Evolutionary conservation across 2,888 invertebrate genomes (phyloP).

Genomic region (Phortica okadai): DNA sequence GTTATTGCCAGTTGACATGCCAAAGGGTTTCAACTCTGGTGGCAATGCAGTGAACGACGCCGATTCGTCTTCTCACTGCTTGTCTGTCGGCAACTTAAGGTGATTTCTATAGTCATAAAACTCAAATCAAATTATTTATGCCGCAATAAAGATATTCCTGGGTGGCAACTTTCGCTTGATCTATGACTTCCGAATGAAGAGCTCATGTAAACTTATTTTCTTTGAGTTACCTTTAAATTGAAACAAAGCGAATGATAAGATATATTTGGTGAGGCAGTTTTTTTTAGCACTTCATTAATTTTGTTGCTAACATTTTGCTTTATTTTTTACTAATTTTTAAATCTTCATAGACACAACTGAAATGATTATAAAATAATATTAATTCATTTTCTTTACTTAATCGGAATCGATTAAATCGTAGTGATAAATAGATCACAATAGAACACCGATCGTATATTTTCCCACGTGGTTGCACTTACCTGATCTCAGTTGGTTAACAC

Average conservation of each 20-base stretch:
- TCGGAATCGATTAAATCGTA: too few species aligned
- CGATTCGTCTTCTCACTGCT: constrained; percentile 17
- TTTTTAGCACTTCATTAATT: too few species aligned
- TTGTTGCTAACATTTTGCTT: too few species aligned
- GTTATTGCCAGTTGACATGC: constrained; percentile 62
- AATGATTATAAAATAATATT: too few species aligned
- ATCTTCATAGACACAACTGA: too few species aligned
- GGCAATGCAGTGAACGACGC: not conserved
- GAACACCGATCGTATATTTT: not conserved
- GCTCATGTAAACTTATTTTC: not conserved
- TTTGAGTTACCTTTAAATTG: not conserved
- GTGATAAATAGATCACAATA: too few species aligned
- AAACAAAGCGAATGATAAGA: too few species aligned
- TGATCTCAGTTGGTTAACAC: not conserved
- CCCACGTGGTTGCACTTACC: not conserved
- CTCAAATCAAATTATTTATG: constrained; percentile 49
- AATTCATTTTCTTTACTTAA: too few species aligned
- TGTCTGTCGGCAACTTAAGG: constrained; percentile 46
- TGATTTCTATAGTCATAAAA: constrained; percentile 50
- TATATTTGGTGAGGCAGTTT: too few species aligned
- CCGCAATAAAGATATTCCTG: constrained; percentile 41
- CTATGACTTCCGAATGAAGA: not conserved
- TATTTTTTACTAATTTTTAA: too few species aligned
- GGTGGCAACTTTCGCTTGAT: constrained; percentile 36
- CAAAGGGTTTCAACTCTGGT: constrained; percentile 56